Evolutionary conservation across 2,797 vertebrate species (phyloP).

Genomic region (Meriones psammophilus): DNA sequence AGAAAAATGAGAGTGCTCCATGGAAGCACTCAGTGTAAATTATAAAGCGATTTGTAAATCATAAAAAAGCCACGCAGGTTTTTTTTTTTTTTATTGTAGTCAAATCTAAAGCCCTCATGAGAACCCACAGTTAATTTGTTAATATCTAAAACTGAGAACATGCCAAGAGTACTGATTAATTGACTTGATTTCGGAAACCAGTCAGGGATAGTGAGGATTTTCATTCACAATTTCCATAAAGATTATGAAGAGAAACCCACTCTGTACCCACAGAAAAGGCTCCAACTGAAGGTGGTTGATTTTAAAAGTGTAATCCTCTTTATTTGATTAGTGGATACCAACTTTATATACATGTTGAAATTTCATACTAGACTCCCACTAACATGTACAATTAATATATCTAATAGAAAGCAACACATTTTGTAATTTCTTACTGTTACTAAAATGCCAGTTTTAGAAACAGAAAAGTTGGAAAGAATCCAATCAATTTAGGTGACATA

Average conservation of each 20-base stretch:
- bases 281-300: neutral
- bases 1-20: slow-evolving; percentile 74
- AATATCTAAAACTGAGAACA: slow-evolving; percentile 62
- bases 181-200: slow-evolving; percentile 74
- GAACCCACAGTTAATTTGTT: slow-evolving; percentile 46
- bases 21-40: slow-evolving; percentile 67
- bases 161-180: slow-evolving; percentile 66
- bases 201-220: slow-evolving; percentile 66
- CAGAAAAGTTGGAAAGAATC: neutral
- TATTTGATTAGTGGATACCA: neutral
- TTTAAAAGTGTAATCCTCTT: neutral
- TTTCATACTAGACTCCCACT: neutral
- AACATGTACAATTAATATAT: neutral
- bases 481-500: neutral
- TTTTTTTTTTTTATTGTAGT: slow-evolving; percentile 12
- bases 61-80: slow-evolving; percentile 52
- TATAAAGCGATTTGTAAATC: neutral
- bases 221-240: slow-evolving; percentile 58
- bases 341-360: too few species aligned
- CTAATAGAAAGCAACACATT: neutral
- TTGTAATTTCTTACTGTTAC: neutral
- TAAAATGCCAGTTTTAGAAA: neutral
- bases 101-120: slow-evolving; percentile 40
- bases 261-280: slow-evolving; percentile 37
- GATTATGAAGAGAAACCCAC: neutral